Evolutionary conservation across 2,797 vertebrate species (phyloP).

Genomic region (Rhinichthys osculus): DNA sequence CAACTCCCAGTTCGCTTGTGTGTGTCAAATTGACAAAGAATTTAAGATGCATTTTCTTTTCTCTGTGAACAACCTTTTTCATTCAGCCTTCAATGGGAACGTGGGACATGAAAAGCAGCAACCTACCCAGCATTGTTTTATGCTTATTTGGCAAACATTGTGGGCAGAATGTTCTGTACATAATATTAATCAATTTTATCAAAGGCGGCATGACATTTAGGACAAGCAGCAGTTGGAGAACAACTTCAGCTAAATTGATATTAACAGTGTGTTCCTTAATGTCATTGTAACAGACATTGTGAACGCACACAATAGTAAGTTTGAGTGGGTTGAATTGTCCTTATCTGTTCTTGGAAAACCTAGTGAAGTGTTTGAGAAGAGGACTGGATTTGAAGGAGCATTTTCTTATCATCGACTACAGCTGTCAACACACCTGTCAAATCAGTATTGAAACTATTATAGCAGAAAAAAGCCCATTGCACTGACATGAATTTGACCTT

Average conservation of each 20-base stretch:
- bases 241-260: constrained; percentile 49
- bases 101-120: constrained; percentile 23
- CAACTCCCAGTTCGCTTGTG: constrained; percentile 33
- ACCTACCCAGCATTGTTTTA: constrained; percentile 42
- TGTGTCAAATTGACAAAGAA: constrained; percentile 38
- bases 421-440: constrained; percentile 14
- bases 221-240: constrained; percentile 37
- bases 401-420: constrained; percentile 1
- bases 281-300: background rate
- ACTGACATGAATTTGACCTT: constrained; percentile 4
- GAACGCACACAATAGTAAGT: background rate
- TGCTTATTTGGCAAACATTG: constrained; percentile 39
- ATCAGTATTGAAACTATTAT: constrained; percentile 5
- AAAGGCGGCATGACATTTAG: constrained; percentile 3
- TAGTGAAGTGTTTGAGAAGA: background rate
- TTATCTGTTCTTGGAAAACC: background rate
- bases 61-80: constrained; percentile 37
- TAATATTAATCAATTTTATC: constrained; percentile 36
- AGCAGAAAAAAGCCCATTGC: background rate
- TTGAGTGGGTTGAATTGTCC: background rate
- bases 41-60: constrained; percentile 23
- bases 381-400: background rate
- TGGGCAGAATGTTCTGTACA: constrained; percentile 14
- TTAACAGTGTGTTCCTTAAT: constrained; percentile 11
- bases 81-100: constrained; percentile 43